These are phyloP conservation scores for Danio rerio DNA, from an alignment of 2,113 vertebrate species.

Conservation along the genomic window DNA sequence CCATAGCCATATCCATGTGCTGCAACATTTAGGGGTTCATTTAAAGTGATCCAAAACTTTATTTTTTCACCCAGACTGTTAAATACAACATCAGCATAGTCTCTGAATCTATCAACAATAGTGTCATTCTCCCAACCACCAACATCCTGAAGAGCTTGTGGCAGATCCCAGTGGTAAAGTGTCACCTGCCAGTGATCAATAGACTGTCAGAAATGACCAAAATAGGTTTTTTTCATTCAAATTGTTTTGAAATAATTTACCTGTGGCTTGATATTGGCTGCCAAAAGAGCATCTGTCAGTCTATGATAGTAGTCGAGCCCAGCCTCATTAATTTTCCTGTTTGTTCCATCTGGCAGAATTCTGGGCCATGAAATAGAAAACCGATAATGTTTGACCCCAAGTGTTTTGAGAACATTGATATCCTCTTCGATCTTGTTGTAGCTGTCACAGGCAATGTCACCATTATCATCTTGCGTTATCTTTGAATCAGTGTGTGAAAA, in stretches of 20 bases:
- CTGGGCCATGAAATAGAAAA: conserved; percentile 95
- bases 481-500: conserved; percentile 87
- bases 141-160: conserved; percentile 85
- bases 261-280: conserved; percentile 87
- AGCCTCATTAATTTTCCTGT: conserved; percentile 79
- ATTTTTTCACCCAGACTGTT: conserved; percentile 88
- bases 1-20: conserved; percentile 85
- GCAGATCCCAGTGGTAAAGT: conserved; percentile 96
- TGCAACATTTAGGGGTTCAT: conserved; percentile 88
- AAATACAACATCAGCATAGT: conserved; percentile 90
- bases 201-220: not conserved
- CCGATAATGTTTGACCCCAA: conserved; percentile 89
- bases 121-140: conserved; percentile 93
- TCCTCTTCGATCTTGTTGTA: conserved; percentile 90
- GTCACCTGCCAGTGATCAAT: conserved; percentile 76
- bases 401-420: conserved; percentile 80
- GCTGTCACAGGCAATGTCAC: conserved; percentile 93
- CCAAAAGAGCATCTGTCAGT: conserved; percentile 84
- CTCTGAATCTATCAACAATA: conserved; percentile 81
- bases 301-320: conserved; percentile 88
- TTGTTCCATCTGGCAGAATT: conserved; percentile 91
- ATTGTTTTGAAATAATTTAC: conserved; percentile 67
- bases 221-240: not conserved
- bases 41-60: conserved; percentile 95
- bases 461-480: conserved; percentile 80